phyloP scores from a whole-genome alignment of 2,113 vertebrate species.

The Neolamprologus fasciatus region DNA sequence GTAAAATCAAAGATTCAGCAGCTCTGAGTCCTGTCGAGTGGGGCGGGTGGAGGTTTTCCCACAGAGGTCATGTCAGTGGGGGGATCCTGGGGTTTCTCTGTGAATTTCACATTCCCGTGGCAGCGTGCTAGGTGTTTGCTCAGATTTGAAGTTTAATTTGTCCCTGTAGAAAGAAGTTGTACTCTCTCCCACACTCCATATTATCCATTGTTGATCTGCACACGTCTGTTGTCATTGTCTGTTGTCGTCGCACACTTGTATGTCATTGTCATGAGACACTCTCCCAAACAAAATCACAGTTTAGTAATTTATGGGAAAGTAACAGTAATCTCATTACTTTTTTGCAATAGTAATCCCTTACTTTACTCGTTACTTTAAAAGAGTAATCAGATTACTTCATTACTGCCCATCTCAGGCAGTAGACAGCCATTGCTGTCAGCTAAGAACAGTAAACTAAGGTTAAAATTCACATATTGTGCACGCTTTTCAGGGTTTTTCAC shows the following conservation, averaged over 20 bases:
- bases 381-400: not conserved
- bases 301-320: not conserved
- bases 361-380: accelerated
- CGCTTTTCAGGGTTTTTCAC: not conserved
- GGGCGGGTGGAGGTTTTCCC: too few relatives aligned
- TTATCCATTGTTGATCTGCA: not conserved
- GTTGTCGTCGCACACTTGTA: accelerated
- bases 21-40: too few relatives aligned
- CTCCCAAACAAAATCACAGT: not conserved
- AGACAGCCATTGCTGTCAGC: not conserved
- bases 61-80: not conserved
- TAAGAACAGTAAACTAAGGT: not conserved
- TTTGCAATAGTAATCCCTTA: not conserved
- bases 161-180: not conserved
- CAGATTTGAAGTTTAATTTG: not conserved
- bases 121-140: not conserved
- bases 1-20: too few relatives aligned
- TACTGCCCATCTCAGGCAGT: not conserved
- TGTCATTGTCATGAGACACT: not conserved
- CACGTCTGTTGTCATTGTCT: not conserved
- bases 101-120: not conserved
- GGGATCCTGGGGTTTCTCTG: not conserved
- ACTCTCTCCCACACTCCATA: not conserved
- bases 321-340: not conserved
- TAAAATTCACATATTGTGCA: not conserved